phyloP scores from a whole-genome alignment of 2,113 vertebrate genomes.

The Galemys pyrenaicus region DNA sequence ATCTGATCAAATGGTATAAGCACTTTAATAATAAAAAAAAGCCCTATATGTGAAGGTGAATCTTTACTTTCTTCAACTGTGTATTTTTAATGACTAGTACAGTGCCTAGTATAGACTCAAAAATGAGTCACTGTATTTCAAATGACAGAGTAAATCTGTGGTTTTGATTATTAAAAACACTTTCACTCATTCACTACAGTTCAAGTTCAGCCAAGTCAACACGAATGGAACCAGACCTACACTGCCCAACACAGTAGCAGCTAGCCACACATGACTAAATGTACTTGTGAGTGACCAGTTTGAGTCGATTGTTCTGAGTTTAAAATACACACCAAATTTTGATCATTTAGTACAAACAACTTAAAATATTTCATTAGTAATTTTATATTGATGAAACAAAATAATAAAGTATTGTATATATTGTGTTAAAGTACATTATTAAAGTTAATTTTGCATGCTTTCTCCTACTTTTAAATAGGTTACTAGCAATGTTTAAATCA shows the following conservation, averaged over 20 bases:
- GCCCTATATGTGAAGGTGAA: not conserved
- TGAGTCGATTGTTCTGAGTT: not conserved
- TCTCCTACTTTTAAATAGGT: not conserved
- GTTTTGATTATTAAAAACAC: not conserved
- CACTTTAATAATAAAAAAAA: too few species aligned
- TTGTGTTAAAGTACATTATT: not conserved
- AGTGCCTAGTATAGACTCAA: not conserved
- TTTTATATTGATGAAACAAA: not conserved
- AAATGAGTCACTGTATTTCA: constrained; percentile 29
- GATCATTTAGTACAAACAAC: not conserved
- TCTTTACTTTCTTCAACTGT: not conserved
- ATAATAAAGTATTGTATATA: not conserved
- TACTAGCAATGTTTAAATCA: not conserved
- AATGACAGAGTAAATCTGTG: constrained; percentile 10
- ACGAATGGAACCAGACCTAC: not conserved
- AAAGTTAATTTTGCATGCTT: not conserved
- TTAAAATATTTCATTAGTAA: not conserved
- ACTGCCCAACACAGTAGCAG: rapidly evolving
- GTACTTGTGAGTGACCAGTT: not conserved
- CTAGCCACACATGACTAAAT: not conserved
- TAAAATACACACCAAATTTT: not conserved
- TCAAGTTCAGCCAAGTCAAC: not conserved
- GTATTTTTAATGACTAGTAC: not conserved
- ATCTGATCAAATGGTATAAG: constrained; percentile 22
- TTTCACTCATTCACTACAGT: not conserved